Evolutionary conservation across 2,888 invertebrate species (phyloP).

Genomic region (Galerucella nymphaeae): DNA sequence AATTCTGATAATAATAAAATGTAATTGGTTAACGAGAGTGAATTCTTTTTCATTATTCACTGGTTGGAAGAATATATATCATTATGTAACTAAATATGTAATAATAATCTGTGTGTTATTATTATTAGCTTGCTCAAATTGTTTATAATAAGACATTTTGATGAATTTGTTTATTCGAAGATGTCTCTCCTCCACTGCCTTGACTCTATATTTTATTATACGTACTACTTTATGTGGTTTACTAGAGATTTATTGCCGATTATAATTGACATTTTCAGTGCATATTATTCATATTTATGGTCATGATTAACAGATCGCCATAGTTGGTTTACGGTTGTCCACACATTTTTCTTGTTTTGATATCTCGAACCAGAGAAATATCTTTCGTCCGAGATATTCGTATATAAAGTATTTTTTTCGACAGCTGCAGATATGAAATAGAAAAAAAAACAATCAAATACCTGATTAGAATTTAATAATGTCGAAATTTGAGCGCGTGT

Average conservation of each 20-base stretch:
- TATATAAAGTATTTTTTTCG: not conserved
- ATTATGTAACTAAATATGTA: no score
- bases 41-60: no score
- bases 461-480: constrained; percentile 26
- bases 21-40: no score
- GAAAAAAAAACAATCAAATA: constrained; percentile 7
- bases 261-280: constrained; percentile 58
- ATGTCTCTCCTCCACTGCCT: constrained; percentile 18
- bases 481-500: constrained; percentile 21
- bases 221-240: constrained; percentile 53
- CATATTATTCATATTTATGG: constrained; percentile 57
- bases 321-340: constrained; percentile 52
- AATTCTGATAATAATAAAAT: no score
- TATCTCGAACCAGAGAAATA: constrained; percentile 31
- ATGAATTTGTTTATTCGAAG: not conserved
- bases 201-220: constrained; percentile 50
- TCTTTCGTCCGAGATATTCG: not conserved
- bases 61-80: no score
- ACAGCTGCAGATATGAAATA: not conserved
- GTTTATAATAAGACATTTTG: no score
- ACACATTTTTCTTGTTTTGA: constrained; percentile 44
- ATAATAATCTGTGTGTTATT: no score
- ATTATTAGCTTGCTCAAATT: no score
- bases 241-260: constrained; percentile 55
- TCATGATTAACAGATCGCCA: constrained; percentile 53